Conservation (phyloP, 2,113 vertebrate genomes). For the Scomber colias region DNA sequence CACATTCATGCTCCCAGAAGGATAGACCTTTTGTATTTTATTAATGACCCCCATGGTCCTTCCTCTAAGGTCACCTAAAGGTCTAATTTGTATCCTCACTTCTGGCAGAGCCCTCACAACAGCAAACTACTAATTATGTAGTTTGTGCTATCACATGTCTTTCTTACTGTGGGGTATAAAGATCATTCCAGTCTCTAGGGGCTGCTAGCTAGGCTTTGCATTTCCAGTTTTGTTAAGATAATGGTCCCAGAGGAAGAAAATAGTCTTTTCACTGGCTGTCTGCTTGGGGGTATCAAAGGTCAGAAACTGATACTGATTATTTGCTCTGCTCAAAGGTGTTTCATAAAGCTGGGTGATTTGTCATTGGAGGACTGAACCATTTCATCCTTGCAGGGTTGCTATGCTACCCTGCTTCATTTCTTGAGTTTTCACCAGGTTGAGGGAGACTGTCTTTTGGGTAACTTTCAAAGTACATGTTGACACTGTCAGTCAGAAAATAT, state of each 20-base stretch:
- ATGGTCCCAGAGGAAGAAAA: neutral
- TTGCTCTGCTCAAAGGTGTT: neutral
- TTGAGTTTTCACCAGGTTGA: slow-evolving; percentile 20
- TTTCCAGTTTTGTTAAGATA: neutral
- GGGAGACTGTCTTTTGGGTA: slow-evolving; percentile 12
- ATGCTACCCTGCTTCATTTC: neutral
- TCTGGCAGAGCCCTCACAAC: neutral
- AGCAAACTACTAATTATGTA: neutral
- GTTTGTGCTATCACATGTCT: neutral
- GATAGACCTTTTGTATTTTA: no score
- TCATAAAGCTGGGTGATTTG: neutral
- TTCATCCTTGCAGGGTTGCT: slow-evolving; percentile 27
- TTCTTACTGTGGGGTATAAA: neutral
- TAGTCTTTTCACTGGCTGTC: neutral
- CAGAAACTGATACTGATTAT: neutral
- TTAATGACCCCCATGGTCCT: no score
- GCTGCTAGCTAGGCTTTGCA: neutral
- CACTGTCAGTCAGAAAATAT: slow-evolving; percentile 37
- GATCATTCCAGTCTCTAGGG: neutral
- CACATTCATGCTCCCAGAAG: no score
- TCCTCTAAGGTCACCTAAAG: neutral
- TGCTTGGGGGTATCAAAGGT: slow-evolving; percentile 18
- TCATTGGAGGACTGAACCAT: neutral
- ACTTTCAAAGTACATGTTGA: slow-evolving; percentile 25
- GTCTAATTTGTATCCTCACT: neutral